phyloP scores from a whole-genome alignment of 2,888 invertebrate species.

The Chouioia cunea region DNA sequence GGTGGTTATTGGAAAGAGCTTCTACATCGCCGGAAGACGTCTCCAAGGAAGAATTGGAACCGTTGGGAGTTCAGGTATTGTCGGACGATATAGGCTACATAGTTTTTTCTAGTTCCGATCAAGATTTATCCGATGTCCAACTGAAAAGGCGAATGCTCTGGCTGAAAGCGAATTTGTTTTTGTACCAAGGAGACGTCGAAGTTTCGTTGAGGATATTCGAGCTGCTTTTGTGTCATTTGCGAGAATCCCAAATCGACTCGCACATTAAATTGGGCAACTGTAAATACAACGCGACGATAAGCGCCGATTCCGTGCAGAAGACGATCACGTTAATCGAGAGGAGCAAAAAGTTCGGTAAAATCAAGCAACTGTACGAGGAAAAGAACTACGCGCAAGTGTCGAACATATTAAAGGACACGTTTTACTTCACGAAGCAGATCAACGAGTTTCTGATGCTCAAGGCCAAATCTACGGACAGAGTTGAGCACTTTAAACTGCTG shows the following conservation, averaged over 20 bases:
- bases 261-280: slow-evolving; percentile 71
- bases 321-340: slow-evolving; percentile 68
- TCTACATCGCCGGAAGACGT: slow-evolving; percentile 56
- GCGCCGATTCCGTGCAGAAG: slow-evolving; percentile 68
- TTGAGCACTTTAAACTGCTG: slow-evolving; percentile 72
- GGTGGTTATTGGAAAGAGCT: slow-evolving; percentile 61
- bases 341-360: slow-evolving; percentile 73
- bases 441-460: slow-evolving; percentile 56
- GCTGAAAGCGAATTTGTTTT: slow-evolving; percentile 72
- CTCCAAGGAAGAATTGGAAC: slow-evolving; percentile 55
- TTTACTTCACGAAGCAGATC: slow-evolving; percentile 70
- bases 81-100: slow-evolving; percentile 69
- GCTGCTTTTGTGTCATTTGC: slow-evolving; percentile 63
- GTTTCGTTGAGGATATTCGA: slow-evolving; percentile 71
- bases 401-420: slow-evolving; percentile 77
- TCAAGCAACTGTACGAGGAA: slow-evolving; percentile 76
- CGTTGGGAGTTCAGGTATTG: slow-evolving; percentile 65
- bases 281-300: slow-evolving; percentile 70
- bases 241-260: slow-evolving; percentile 57
- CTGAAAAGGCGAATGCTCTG: slow-evolving; percentile 71
- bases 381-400: slow-evolving; percentile 77
- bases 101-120: slow-evolving; percentile 68
- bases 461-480: slow-evolving; percentile 65
- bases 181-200: slow-evolving; percentile 70
- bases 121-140: slow-evolving; percentile 66